These are phyloP conservation scores for Theristicus caerulescens DNA, from an alignment of 2,113 vertebrate species.

Conservation along the genomic window DNA sequence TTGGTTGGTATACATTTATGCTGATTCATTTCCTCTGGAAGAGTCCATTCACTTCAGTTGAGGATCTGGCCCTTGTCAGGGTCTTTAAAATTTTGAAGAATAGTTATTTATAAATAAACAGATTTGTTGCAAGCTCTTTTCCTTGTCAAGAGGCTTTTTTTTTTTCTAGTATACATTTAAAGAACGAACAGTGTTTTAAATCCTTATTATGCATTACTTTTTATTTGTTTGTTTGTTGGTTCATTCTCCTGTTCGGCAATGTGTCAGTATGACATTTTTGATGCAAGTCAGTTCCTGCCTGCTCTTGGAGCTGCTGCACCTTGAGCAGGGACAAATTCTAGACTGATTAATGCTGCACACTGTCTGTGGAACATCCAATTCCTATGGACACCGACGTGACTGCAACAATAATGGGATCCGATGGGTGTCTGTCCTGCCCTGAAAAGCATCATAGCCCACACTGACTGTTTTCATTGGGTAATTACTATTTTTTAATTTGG, in stretches of 20 bases:
- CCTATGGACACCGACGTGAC: neutral
- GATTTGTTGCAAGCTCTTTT: neutral
- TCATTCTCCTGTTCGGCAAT: neutral
- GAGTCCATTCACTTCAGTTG: neutral
- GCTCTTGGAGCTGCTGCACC: neutral
- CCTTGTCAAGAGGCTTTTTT: neutral
- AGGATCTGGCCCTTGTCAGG: neutral
- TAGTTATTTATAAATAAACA: neutral
- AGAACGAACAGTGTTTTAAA: neutral
- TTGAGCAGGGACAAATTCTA: slow-evolving; percentile 1
- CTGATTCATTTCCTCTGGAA: neutral
- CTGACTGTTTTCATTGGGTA: neutral
- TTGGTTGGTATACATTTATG: neutral
- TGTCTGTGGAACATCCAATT: neutral
- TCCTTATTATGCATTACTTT: neutral
- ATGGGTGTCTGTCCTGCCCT: neutral
- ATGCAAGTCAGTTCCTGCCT: neutral
- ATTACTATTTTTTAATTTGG: slow-evolving; percentile 36
- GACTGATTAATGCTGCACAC: slow-evolving; percentile 17
- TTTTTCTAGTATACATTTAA: neutral
- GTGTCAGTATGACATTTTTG: neutral
- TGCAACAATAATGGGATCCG: neutral
- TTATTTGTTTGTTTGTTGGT: neutral
- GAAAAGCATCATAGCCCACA: neutral
- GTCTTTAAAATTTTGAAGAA: neutral